phyloP scores from a whole-genome alignment of 2,113 vertebrate genomes.

The Vidua chalybeata region DNA sequence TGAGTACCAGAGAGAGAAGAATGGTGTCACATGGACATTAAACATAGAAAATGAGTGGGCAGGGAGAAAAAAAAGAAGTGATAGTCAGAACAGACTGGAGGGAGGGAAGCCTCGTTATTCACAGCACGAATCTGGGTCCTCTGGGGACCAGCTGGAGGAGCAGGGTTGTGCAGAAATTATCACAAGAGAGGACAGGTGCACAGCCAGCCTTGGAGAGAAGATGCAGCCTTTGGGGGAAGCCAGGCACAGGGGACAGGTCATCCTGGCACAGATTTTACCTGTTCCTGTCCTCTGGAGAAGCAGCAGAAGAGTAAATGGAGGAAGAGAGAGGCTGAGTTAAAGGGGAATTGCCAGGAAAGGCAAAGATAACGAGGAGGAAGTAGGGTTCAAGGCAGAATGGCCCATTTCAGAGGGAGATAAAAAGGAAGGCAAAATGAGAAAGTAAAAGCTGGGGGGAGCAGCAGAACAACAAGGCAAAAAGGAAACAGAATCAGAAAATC shows the following conservation, averaged over 20 bases:
- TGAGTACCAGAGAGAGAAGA: neutral
- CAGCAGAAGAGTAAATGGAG: neutral
- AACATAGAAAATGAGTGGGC: slow-evolving; percentile 14
- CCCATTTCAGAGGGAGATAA: neutral
- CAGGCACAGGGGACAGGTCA: neutral
- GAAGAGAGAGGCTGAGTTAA: neutral
- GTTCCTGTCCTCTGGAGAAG: neutral
- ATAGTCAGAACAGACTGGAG: neutral
- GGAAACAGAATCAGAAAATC: neutral
- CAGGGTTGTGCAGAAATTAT: neutral
- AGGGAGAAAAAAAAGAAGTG: neutral
- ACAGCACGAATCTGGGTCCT: neutral
- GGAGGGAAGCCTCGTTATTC: neutral
- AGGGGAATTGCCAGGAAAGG: neutral
- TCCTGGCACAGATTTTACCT: neutral
- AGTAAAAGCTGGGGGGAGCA: neutral
- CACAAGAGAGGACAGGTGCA: neutral
- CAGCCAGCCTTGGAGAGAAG: neutral
- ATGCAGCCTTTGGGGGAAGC: neutral
- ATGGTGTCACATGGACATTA: neutral
- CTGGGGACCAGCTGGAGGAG: neutral
- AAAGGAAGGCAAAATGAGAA: neutral
- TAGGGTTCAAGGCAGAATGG: neutral
- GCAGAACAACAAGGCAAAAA: neutral
- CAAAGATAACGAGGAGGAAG: neutral